A percentile compares a stretch with the other conserved stretches of the same genome.
Conservation (phyloP, 2,113 vertebrate genomes). For the Symphodus melops region DNA sequence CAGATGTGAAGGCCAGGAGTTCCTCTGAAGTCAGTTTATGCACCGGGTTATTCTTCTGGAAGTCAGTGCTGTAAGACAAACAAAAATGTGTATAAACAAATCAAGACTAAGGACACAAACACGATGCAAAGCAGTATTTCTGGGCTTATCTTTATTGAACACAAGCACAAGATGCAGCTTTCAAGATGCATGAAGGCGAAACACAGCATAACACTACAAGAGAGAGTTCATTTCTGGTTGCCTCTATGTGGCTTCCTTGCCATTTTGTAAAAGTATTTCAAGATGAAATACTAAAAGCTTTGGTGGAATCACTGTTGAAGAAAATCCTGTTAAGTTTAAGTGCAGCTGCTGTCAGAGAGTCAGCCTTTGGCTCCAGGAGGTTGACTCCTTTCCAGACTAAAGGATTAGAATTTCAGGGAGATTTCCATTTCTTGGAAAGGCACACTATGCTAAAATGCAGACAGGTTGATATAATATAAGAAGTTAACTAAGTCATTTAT, state of each 20-base stretch:
- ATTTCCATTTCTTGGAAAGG: not conserved
- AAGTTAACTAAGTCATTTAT: not conserved
- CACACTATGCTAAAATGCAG: not conserved
- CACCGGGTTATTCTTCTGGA: slow-evolving; percentile 94
- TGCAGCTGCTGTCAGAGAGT: not conserved
- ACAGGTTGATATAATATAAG: not conserved
- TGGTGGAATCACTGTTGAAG: not conserved
- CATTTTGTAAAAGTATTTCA: not conserved
- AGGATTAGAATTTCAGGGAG: slow-evolving; percentile 9
- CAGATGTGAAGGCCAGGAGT: slow-evolving; percentile 92
- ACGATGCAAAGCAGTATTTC: not conserved
- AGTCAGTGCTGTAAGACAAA: slow-evolving; percentile 87
- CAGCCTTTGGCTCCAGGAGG: not conserved
- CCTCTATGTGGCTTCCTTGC: not conserved
- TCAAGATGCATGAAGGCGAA: not conserved
- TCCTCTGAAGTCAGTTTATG: slow-evolving; percentile 96
- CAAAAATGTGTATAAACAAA: slow-evolving; percentile 17
- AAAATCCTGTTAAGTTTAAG: not conserved
- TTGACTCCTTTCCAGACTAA: not conserved
- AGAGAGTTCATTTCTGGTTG: not conserved
- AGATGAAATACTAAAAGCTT: slow-evolving; percentile 1
- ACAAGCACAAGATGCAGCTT: not conserved
- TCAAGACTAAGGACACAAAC: not conserved
- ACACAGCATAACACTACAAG: not conserved
- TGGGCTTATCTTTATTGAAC: not conserved